Conservation (phyloP, 2,888 invertebrate species). For the Yponomeuta plumbellus region DNA sequence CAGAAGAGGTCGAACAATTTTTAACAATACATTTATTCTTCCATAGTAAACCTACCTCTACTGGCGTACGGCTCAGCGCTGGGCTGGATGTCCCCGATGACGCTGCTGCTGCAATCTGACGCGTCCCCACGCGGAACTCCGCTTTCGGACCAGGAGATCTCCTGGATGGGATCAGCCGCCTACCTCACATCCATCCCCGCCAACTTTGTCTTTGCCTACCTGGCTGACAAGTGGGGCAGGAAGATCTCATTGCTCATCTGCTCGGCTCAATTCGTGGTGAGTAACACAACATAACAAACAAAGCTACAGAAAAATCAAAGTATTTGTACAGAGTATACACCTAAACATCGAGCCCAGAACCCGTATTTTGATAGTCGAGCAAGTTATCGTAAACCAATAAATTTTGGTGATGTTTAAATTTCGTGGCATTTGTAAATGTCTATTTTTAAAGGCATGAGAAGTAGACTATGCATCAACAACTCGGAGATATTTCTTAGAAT, state of each 20-base stretch:
- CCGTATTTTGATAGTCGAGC: no score
- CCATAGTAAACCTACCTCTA: constrained; percentile 37
- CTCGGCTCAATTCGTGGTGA: constrained; percentile 18
- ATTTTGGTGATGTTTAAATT: no score
- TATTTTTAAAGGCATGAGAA: no score
- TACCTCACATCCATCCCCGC: constrained; percentile 17
- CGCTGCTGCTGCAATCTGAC: constrained; percentile 35
- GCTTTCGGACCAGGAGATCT: constrained; percentile 26
- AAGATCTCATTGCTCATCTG: constrained; percentile 15
- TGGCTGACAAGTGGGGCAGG: constrained; percentile 18
- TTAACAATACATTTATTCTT: neutral
- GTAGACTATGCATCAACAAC: no score
- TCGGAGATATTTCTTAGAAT: no score
- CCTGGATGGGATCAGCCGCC: constrained; percentile 20
- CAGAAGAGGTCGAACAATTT: no score
- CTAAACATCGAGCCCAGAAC: no score
- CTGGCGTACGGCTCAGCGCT: constrained; percentile 38
- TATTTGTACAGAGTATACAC: no score
- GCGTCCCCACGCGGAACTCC: constrained; percentile 28
- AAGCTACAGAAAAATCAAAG: no score
- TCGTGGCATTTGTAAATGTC: no score
- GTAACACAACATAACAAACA: neutral
- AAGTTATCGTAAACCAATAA: no score
- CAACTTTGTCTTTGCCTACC: constrained; percentile 15
- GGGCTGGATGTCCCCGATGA: constrained; percentile 45